Evolutionary conservation across 2,888 invertebrate genomes (phyloP).

Genomic region (Erebia epiphron): DNA sequence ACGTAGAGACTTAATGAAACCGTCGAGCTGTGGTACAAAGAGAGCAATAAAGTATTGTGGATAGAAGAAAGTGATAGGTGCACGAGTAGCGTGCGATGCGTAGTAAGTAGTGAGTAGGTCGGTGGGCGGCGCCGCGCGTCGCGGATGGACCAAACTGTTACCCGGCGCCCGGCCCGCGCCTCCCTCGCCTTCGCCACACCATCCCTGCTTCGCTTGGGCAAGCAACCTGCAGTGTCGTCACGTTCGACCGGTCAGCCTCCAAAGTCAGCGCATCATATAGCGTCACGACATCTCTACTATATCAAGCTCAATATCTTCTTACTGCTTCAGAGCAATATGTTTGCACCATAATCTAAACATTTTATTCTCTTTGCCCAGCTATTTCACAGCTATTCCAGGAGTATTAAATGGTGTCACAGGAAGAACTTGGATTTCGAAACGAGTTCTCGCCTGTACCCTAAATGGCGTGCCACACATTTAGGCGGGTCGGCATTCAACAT

Average conservation of each 20-base stretch:
- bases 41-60: slow-evolving; percentile 75
- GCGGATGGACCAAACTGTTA: slow-evolving; percentile 43
- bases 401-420: too few relatives aligned
- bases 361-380: too few relatives aligned
- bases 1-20: slow-evolving; percentile 80
- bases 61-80: slow-evolving; percentile 61
- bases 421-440: too few relatives aligned
- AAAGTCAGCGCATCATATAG: not conserved
- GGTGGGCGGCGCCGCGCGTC: slow-evolving; percentile 44
- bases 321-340: not conserved
- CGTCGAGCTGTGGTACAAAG: slow-evolving; percentile 80
- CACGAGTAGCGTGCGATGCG: slow-evolving; percentile 67
- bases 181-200: not conserved
- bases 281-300: not conserved
- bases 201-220: not conserved
- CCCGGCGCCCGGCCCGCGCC: slow-evolving; percentile 27
- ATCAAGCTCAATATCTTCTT: too few relatives aligned
- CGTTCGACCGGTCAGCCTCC: not conserved
- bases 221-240: not conserved
- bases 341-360: not conserved
- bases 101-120: slow-evolving; percentile 51
- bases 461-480: too few relatives aligned
- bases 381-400: too few relatives aligned
- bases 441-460: too few relatives aligned
- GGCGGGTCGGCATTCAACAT: too few relatives aligned